Conservation (phyloP, 2,888 invertebrate species). For the Achlya flavicornis region DNA sequence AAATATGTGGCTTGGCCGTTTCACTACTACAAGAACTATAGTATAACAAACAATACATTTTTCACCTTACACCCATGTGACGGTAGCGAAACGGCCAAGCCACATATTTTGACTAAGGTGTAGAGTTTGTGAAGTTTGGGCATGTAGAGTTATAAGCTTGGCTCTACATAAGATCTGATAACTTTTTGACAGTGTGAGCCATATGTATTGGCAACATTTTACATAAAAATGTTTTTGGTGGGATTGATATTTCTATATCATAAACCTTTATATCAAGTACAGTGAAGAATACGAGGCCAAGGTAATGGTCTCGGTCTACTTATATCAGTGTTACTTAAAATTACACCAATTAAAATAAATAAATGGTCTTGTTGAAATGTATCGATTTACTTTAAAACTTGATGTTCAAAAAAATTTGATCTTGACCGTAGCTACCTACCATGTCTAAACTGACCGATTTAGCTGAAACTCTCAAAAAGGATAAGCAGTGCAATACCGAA, state of each 20-base stretch:
- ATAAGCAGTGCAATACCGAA: not conserved
- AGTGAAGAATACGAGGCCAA: slow-evolving; percentile 4
- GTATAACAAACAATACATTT: too few species aligned
- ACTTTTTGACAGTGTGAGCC: too few species aligned
- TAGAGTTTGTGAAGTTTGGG: too few species aligned
- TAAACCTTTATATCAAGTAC: not conserved
- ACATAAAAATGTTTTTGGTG: too few species aligned
- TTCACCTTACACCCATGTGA: too few species aligned
- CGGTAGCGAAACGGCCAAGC: too few species aligned
- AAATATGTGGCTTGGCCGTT: too few species aligned
- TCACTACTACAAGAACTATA: too few species aligned
- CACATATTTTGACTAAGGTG: too few species aligned
- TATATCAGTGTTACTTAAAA: slow-evolving; percentile 1
- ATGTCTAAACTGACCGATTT: not conserved
- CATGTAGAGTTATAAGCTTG: too few species aligned
- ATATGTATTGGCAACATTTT: too few species aligned
- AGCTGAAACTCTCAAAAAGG: not conserved
- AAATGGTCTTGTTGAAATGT: not conserved
- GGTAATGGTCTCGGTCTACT: slow-evolving; percentile 6
- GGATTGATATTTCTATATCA: not conserved
- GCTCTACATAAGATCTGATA: too few species aligned
- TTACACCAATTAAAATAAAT: slow-evolving; percentile 5
- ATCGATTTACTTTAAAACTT: not conserved
- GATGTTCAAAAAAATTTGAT: not conserved
- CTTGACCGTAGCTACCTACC: not conserved